A percentile compares a stretch with the other conserved stretches of the same genome.
phyloP scores from a whole-genome alignment of 1,140 invertebrate species.

The Cyrtorhinus lividipennis region DNA sequence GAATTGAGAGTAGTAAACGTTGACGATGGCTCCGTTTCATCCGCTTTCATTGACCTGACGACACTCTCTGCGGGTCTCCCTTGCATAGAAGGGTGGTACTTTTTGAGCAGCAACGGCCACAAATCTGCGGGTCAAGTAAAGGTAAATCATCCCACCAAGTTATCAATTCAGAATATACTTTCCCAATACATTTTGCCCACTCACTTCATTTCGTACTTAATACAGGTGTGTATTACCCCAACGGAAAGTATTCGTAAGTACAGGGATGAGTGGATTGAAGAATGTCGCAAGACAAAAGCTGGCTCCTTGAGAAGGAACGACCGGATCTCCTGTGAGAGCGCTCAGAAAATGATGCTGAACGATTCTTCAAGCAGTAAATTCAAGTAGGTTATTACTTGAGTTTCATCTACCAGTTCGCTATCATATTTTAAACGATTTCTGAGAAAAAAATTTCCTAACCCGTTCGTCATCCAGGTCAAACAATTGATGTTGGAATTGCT shows the following conservation, averaged over 20 bases:
- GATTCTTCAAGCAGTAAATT: not conserved
- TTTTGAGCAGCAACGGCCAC: not conserved
- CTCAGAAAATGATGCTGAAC: not conserved
- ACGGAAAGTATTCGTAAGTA: not conserved
- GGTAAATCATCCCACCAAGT: not conserved
- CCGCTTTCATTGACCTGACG: conserved; percentile 1
- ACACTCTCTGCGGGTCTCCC: not conserved
- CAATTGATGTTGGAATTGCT: no score
- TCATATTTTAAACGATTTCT: no score
- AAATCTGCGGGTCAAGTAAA: not conserved
- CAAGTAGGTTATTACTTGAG: not conserved
- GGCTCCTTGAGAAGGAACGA: not conserved
- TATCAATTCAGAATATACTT: not conserved
- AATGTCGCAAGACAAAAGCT: not conserved
- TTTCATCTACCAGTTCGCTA: not conserved
- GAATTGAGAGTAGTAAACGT: conserved; percentile 1
- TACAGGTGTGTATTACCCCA: not conserved
- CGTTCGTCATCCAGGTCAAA: no score
- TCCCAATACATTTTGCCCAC: not conserved
- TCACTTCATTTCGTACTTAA: not conserved
- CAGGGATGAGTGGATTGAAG: not conserved
- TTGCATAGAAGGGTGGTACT: not conserved
- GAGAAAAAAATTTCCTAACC: no score
- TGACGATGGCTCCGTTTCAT: not conserved
- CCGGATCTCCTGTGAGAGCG: not conserved